Evolutionary conservation across 2,888 invertebrate genomes (phyloP), one percentile per base, ranked within the genome.

Genomic region (Scaptomyza caliginosa): DNA sequence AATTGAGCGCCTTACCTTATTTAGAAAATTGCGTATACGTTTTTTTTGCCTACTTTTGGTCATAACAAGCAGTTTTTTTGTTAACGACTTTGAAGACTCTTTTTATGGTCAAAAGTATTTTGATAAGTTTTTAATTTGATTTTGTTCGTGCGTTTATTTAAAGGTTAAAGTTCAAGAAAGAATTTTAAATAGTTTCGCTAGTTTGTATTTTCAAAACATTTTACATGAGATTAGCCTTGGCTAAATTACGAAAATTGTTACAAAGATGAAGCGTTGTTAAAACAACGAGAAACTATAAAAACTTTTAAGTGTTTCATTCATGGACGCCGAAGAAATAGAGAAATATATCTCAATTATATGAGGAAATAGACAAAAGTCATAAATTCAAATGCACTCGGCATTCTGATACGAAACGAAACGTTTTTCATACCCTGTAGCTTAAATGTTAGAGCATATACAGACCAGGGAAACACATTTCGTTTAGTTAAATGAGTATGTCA

Each of bases 81-180:
- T 55, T 67, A 81, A 77, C 38, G 63, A 46, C 59, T 66, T 71
- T 54, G 60, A 71, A 34, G 17, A 21, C 13, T n/a, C 62, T 50
- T 16, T 56, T 65, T 69, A 66, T 85, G 88, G 86, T 69, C 59
- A 87, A 67, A 87, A 72, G 63, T 67, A 87, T 85, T 67, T 81
- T 81, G 74, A 81, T 86, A 64, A 69, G 62, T 77, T 68, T 85
- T 82, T 82, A 87, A 82, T 82, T 87, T 68, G 73, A 78, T 70
- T 67, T 54, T 16, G 39, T 62, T 62, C 57, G 57, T 57, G 75
- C 50, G 55, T 45, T 42, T 48, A 13, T 28, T n/a, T 39, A 59
- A 76, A 73, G 54, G 66, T 62, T 62, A 66, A 55, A 73, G 66
- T 62, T 76, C 32, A 60, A 32, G 26, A 13, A 40, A 42, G 13